Base-by-base conservation (phyloP, 2,888 invertebrate genomes). In the Lottia gigantea region DNA sequence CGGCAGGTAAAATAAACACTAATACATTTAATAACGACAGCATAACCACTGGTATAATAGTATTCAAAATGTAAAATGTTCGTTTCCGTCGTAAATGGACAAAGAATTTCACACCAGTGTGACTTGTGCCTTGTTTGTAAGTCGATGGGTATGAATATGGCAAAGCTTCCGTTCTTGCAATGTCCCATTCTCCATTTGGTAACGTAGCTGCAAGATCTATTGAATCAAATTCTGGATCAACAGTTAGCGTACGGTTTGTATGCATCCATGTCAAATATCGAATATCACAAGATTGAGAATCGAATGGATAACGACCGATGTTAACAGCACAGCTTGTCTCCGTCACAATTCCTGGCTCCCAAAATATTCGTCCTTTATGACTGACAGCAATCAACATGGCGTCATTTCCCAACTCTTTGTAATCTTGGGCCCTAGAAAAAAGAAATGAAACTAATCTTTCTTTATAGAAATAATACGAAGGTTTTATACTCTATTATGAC, bases 241-340 rank as follows among this genome's bases (percentile, higher is more conserved):
- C 79, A 2, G 74, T 73, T 64, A 81, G 62, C 8, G 78, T 80
- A 23, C 76, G 74, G 67, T 81, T 81, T n/a, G 81, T 81, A 66
- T 81, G 78, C 81, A 81, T 81, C 81, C 81, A 81, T 12, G 81
- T 80, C 69, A 81, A 75, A 68, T 79, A 77, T n/a, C 81, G 73
- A 11, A 81, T 78, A 63, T 78, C 77, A 71, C 81, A 81, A 23
- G 71, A 68, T 68, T 81, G 81, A 11, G 77, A 76, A 71, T 81
- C 81, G 66, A 81, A 81, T 16, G 81, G 81, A 62, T 81, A 81
- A 46, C 80, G 77, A 26, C 76, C 78, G 40, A 81, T 80, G 73
- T 79, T 78, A 19, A 81, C 80, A 19, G 79, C 81, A 65, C 81
- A 81, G 68, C 78, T 78, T 15, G 81, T 81, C 72, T 80, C 78